These are phyloP conservation scores for Suricata suricatta DNA, from an alignment of 2,113 vertebrate species.

Conservation along the genomic window DNA sequence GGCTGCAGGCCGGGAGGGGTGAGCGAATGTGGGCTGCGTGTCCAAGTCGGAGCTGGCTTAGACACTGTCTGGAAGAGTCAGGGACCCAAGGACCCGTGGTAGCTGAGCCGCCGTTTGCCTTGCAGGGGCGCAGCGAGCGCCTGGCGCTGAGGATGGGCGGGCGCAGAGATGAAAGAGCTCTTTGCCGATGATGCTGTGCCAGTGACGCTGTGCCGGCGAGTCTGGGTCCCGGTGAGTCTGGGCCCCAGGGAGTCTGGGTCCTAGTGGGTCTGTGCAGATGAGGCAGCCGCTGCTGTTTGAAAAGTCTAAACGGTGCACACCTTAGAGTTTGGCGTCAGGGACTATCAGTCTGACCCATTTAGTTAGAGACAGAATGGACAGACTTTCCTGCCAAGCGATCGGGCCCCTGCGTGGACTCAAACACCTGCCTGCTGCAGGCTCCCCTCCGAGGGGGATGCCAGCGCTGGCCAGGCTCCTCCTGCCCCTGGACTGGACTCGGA, in stretches of 20 bases:
- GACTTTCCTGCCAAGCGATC: too few relatives aligned
- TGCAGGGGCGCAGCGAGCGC: background rate
- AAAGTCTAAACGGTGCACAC: background rate
- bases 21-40: fast-evolving
- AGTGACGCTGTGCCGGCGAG: fast-evolving
- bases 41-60: background rate
- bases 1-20: background rate
- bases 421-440: too few relatives aligned
- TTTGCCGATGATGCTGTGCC: background rate
- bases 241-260: background rate
- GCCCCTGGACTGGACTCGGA: fast-evolving
- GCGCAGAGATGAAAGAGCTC: background rate
- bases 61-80: background rate
- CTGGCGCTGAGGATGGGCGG: background rate
- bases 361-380: background rate
- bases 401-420: too few relatives aligned
- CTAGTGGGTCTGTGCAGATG: background rate
- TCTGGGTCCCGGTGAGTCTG: fast-evolving
- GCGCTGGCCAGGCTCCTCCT: background rate
- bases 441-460: fast-evolving
- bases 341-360: background rate
- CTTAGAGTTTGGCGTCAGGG: background rate
- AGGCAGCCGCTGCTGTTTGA: background rate
- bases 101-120: fast-evolving
- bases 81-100: background rate